Percentiles rank a stretch among this genome's conserved stretches.
These are phyloP conservation scores for Arenaria interpres DNA, from an alignment of 2,113 vertebrate genomes.

Conservation along the genomic window DNA sequence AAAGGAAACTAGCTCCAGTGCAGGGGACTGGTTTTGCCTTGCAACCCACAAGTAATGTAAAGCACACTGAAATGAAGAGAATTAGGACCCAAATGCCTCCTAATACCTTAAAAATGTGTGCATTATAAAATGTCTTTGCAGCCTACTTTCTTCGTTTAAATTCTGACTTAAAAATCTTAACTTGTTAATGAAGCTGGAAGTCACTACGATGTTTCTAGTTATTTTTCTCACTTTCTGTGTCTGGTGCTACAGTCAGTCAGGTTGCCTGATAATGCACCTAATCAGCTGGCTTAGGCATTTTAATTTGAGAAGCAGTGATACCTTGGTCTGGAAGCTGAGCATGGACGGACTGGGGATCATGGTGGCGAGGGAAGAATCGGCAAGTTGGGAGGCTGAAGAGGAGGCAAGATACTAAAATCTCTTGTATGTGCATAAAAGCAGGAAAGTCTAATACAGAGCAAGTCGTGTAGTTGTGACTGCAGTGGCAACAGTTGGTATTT, in stretches of 20 bases:
- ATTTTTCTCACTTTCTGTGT: background rate
- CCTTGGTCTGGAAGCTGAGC: background rate
- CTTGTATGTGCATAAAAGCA: background rate
- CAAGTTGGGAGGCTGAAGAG: background rate
- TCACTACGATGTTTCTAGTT: background rate
- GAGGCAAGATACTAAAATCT: background rate
- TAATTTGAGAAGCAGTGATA: background rate
- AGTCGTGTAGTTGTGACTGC: background rate
- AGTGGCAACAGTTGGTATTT: slow-evolving; percentile 37
- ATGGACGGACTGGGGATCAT: background rate
- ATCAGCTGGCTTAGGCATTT: background rate
- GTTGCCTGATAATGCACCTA: background rate
- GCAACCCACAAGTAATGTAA: background rate
- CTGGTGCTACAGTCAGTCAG: background rate
- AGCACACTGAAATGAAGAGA: background rate
- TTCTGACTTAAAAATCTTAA: background rate
- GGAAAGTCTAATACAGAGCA: background rate
- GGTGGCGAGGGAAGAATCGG: background rate
- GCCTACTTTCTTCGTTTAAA: background rate
- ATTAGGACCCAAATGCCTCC: background rate
- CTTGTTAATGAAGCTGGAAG: background rate
- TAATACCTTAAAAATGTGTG: background rate
- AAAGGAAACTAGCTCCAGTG: background rate
- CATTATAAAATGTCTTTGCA: background rate
- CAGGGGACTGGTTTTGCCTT: background rate